A percentile compares a stretch with the other conserved stretches of the same genome.
Evolutionary conservation across 2,113 vertebrate genomes (phyloP).

Genomic region (Carassius auratus): DNA sequence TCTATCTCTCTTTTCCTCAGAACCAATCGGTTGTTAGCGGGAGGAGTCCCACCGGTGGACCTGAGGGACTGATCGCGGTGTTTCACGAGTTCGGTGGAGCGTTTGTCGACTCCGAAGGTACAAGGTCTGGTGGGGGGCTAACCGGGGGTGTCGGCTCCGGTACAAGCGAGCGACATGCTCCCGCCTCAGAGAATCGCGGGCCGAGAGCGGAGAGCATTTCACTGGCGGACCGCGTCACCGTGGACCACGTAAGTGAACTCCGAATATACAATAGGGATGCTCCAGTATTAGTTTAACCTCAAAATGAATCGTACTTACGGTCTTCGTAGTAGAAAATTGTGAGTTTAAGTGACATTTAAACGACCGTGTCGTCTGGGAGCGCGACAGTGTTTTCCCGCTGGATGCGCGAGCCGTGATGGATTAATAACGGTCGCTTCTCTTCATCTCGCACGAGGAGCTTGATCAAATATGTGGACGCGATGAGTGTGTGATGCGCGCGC

Average conservation of each 20-base stretch:
- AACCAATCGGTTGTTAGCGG: conserved; percentile 37
- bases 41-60: conserved; percentile 37
- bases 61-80: neutral
- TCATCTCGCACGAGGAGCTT: neutral
- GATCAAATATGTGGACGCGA: neutral
- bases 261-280: neutral
- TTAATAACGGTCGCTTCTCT: neutral
- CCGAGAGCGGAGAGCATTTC: neutral
- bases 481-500: neutral
- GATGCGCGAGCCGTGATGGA: neutral
- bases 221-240: neutral
- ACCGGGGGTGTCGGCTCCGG: conserved; percentile 11
- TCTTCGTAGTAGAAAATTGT: neutral
- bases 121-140: neutral
- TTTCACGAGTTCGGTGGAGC: conserved; percentile 23
- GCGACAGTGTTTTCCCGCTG: neutral
- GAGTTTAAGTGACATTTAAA: neutral
- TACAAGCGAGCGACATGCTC: conserved; percentile 21
- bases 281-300: neutral
- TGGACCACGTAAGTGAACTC: conserved; percentile 44
- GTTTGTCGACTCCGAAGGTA: neutral
- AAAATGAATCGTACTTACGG: neutral
- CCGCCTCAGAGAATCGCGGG: neutral
- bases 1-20: neutral
- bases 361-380: neutral